Percentiles rank a stretch among this genome's conserved stretches.
These are phyloP conservation scores for Strix aluco DNA, from an alignment of 2,113 vertebrate species.

Conservation along the genomic window DNA sequence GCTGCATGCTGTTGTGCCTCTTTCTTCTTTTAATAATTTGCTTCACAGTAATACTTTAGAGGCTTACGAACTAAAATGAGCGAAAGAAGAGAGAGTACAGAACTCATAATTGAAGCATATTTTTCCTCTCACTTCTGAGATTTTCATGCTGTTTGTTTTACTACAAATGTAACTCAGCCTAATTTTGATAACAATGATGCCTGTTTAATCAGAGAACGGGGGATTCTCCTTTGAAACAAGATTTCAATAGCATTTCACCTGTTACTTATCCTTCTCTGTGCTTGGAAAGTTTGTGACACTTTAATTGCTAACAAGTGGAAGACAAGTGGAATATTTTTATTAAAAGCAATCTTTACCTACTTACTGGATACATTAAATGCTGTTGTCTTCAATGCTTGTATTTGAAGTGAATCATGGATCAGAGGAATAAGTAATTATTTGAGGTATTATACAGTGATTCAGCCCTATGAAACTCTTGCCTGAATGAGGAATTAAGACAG, in stretches of 20 bases:
- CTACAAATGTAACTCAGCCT: background rate
- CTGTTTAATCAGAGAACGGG: background rate
- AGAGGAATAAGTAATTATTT: background rate
- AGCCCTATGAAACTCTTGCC: background rate
- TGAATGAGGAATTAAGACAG: background rate
- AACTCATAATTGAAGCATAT: slow-evolving; percentile 1
- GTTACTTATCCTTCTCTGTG: background rate
- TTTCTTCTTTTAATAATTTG: slow-evolving; percentile 35
- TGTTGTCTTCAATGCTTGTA: background rate
- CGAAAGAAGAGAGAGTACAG: background rate
- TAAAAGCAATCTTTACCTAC: background rate
- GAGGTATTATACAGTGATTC: background rate
- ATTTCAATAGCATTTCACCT: background rate
- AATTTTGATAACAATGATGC: background rate
- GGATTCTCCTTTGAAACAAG: background rate
- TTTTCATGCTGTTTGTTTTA: background rate
- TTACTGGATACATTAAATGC: background rate
- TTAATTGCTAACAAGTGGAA: background rate
- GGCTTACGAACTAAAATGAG: background rate
- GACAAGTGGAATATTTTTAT: background rate
- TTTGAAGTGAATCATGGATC: background rate
- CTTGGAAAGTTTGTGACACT: background rate
- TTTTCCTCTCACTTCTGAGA: slow-evolving; percentile 1
- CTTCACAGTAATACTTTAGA: slow-evolving; percentile 11
- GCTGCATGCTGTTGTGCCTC: background rate